These are phyloP conservation scores for Syngnathus scovelli DNA, from an alignment of 2,113 vertebrate genomes.

Conservation along the genomic window DNA sequence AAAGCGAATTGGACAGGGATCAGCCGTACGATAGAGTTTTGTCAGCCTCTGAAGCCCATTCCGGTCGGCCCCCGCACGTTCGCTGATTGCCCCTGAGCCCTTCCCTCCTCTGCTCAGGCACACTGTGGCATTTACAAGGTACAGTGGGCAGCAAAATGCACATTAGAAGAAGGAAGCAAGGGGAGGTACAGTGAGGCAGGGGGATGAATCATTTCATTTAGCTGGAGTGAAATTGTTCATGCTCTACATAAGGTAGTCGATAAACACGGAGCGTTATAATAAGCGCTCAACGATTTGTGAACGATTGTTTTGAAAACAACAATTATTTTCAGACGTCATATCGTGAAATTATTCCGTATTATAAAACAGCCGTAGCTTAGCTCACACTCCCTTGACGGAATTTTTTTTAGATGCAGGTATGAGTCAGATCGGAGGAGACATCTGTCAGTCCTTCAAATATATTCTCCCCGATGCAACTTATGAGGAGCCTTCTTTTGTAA, in stretches of 20 bases:
- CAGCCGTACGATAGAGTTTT: conserved; percentile 59
- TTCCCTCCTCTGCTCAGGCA: conserved; percentile 50
- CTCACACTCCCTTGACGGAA: neutral
- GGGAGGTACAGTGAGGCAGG: conserved; percentile 21
- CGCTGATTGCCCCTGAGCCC: conserved; percentile 60
- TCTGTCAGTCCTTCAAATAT: conserved; percentile 55
- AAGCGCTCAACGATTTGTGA: neutral
- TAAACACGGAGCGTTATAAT: neutral
- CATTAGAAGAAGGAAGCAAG: conserved; percentile 52
- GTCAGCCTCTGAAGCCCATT: conserved; percentile 60
- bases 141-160: conserved; percentile 56
- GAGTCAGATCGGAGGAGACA: conserved; percentile 50
- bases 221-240: conserved; percentile 20
- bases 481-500: conserved; percentile 24
- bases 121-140: conserved; percentile 65
- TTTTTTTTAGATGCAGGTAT: conserved; percentile 43
- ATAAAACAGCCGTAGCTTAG: no score
- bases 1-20: conserved; percentile 64
- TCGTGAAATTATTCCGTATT: neutral
- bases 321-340: neutral
- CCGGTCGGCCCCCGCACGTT: conserved; percentile 45
- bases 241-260: conserved; percentile 23
- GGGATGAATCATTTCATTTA: conserved; percentile 34
- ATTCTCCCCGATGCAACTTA: conserved; percentile 49
- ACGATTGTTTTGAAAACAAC: neutral